Evolutionary conservation across 2,113 vertebrate genomes (phyloP).

Genomic region (Passer montanus): DNA sequence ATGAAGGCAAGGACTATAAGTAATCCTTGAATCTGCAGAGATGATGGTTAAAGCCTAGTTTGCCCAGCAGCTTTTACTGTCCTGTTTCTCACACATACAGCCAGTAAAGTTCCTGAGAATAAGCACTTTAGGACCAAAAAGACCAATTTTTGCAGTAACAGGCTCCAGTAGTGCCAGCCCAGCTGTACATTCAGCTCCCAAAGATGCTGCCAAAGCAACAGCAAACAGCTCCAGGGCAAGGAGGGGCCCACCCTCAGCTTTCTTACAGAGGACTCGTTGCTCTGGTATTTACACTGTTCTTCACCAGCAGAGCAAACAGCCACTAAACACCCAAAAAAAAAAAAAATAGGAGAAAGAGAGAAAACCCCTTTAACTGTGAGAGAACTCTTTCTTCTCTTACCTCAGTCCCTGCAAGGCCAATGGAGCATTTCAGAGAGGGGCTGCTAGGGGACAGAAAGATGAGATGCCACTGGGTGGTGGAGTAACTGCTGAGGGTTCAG

Average conservation of each 20-base stretch:
- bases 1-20: not conserved
- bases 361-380: not conserved
- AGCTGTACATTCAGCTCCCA: not conserved
- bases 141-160: not conserved
- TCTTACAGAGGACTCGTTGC: not conserved
- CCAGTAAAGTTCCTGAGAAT: not conserved
- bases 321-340: not conserved
- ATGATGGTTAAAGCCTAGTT: not conserved
- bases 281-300: not conserved
- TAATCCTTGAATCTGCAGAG: not conserved
- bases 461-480: fast-evolving
- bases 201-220: not conserved
- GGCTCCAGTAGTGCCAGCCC: not conserved
- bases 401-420: not conserved
- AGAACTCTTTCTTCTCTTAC: not conserved
- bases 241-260: not conserved
- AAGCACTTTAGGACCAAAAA: not conserved
- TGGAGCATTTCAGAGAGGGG: fast-evolving
- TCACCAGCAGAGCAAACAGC: not conserved
- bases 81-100: fast-evolving
- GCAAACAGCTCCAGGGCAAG: not conserved
- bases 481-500: not conserved
- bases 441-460: fast-evolving
- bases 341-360: fast-evolving
- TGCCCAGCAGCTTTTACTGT: not conserved